Percentiles rank a stretch among this genome's conserved stretches.
These are phyloP conservation scores for Nipponacmea schrenckii DNA, from an alignment of 2,888 invertebrate species.

Conservation along the genomic window DNA sequence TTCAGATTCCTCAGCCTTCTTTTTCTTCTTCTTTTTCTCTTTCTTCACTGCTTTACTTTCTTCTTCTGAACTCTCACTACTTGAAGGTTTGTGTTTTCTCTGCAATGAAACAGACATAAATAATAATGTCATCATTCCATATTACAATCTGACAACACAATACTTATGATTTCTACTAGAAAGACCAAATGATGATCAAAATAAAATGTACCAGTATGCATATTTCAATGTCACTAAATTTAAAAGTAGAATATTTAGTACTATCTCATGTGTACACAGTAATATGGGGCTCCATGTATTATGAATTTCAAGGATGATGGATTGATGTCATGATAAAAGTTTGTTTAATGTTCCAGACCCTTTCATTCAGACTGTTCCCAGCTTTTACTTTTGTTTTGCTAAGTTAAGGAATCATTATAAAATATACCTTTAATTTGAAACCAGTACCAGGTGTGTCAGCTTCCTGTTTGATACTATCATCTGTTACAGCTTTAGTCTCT, in stretches of 20 bases:
- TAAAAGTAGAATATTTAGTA: too few relatives aligned
- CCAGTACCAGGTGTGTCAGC: neutral
- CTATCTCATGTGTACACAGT: too few relatives aligned
- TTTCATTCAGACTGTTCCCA: too few relatives aligned
- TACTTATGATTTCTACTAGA: too few relatives aligned
- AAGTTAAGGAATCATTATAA: neutral
- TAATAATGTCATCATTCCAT: neutral
- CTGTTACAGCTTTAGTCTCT: neutral
- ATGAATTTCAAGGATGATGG: too few relatives aligned
- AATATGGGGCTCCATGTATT: too few relatives aligned
- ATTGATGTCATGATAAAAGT: too few relatives aligned
- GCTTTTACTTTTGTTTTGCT: too few relatives aligned
- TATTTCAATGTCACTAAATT: too few relatives aligned
- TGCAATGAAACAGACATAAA: constrained; percentile 30
- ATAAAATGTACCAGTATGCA: too few relatives aligned
- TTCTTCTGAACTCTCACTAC: constrained; percentile 37
- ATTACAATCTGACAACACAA: neutral
- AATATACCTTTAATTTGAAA: neutral
- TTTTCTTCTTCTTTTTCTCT: constrained; percentile 56
- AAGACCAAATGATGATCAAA: neutral
- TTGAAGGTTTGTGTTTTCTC: constrained; percentile 47
- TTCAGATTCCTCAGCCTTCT: constrained; percentile 37
- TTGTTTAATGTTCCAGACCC: neutral
- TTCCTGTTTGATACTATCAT: neutral
- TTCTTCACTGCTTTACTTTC: constrained; percentile 29